Percentiles rank a stretch among this genome's conserved stretches.
Evolutionary conservation across 2,797 vertebrate species (phyloP).

Genomic region (Sebastes steindachneri): DNA sequence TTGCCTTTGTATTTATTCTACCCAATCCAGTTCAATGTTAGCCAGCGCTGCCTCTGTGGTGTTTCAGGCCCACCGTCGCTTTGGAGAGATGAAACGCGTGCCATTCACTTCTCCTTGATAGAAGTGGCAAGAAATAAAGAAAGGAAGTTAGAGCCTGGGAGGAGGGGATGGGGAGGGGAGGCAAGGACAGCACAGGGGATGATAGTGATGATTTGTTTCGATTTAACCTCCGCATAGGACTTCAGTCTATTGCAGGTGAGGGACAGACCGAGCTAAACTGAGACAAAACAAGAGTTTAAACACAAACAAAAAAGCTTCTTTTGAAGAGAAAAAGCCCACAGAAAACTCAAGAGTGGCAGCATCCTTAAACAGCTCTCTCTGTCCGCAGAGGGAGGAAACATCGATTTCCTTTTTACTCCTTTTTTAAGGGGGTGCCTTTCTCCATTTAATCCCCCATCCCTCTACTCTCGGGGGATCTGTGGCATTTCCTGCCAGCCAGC

Average conservation of each 20-base stretch:
- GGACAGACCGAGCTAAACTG: conserved; percentile 26
- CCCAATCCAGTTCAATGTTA: conserved; percentile 69
- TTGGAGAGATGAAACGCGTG: conserved; percentile 71
- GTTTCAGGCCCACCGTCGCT: conserved; percentile 66
- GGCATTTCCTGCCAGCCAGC: conserved; percentile 74
- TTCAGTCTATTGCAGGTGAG: conserved; percentile 41
- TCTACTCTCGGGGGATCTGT: conserved; percentile 67
- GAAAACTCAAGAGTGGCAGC: conserved; percentile 48
- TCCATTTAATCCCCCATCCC: conserved; percentile 68
- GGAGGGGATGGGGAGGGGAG: conserved; percentile 3
- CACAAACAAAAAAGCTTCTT: conserved; percentile 45
- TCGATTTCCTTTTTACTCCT: conserved; percentile 69
- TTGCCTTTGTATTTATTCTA: conserved; percentile 66
- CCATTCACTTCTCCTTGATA: conserved; percentile 71
- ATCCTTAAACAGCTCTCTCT: conserved; percentile 51
- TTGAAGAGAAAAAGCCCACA: conserved; percentile 54
- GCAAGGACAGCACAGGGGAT: conserved; percentile 31
- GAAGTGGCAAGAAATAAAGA: conserved; percentile 65
- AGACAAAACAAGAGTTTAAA: conserved; percentile 52
- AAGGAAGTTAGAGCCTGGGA: conserved; percentile 49
- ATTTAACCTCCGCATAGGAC: conserved; percentile 68
- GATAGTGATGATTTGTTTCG: conserved; percentile 62
- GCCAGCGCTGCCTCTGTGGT: conserved; percentile 66
- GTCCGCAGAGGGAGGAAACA: conserved; percentile 63
- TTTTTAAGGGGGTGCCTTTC: conserved; percentile 59